These are phyloP conservation scores for Tauraco erythrolophus DNA, from an alignment of 2,113 vertebrate genomes.

Conservation along the genomic window DNA sequence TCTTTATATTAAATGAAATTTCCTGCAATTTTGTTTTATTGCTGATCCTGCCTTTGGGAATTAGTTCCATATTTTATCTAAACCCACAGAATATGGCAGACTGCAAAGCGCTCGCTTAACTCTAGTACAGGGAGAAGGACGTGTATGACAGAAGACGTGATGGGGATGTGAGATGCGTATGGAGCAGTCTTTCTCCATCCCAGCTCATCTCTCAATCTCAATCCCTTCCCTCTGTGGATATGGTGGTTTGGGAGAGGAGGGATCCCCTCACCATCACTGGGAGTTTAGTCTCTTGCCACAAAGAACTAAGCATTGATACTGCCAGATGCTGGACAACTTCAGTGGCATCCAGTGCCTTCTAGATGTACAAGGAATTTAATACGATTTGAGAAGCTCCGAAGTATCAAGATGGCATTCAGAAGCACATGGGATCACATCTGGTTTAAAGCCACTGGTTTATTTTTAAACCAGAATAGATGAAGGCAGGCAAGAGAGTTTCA, in stretches of 20 bases:
- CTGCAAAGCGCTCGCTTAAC: not conserved
- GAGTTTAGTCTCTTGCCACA: not conserved
- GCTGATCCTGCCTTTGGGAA: not conserved
- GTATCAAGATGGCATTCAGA: not conserved
- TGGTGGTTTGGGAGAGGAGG: rapidly evolving
- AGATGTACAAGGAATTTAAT: not conserved
- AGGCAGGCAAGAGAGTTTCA: not conserved
- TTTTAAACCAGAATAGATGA: not conserved
- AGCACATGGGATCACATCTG: not conserved
- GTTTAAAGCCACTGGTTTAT: not conserved
- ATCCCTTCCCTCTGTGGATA: not conserved
- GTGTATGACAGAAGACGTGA: not conserved
- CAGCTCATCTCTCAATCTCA: not conserved
- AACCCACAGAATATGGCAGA: not conserved
- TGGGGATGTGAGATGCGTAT: not conserved
- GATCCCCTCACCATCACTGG: not conserved
- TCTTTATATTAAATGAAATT: not conserved
- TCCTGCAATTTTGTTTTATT: not conserved
- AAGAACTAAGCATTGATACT: not conserved
- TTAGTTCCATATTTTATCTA: not conserved
- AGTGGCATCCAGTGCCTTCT: not conserved
- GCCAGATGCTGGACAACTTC: not conserved
- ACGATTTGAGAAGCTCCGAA: not conserved
- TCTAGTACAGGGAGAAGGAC: not conserved
- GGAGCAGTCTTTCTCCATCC: not conserved